Evolutionary conservation across 2,797 vertebrate species (phyloP).

Genomic region (Urophycis tenuis): DNA sequence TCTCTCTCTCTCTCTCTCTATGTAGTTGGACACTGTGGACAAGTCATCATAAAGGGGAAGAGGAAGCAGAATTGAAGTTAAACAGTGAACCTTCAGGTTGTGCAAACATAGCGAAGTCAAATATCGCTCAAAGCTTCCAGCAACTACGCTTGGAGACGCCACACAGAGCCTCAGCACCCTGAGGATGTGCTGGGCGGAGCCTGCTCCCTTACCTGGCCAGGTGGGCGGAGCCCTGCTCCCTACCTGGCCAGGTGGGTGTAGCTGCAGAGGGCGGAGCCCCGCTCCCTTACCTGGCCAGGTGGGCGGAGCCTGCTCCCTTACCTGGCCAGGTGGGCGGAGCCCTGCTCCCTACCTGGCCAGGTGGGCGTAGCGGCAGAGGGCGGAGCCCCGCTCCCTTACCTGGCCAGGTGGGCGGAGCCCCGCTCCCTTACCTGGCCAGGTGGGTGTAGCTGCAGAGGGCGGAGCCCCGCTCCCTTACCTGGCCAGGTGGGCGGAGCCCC

Average conservation of each 20-base stretch:
- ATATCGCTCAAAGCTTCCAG: no score
- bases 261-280: conserved; percentile 85
- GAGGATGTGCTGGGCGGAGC: no score
- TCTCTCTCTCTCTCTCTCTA: no score
- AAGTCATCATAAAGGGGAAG: no score
- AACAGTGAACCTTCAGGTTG: no score
- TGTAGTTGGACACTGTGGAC: no score
- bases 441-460: conserved; percentile 90
- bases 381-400: conserved; percentile 76
- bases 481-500: conserved; percentile 89
- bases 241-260: conserved; percentile 93
- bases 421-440: conserved; percentile 80
- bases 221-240: conserved; percentile 78
- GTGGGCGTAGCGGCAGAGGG: conserved; percentile 90
- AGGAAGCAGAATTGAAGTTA: no score
- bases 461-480: conserved; percentile 77
- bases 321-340: conserved; percentile 91
- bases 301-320: conserved; percentile 77
- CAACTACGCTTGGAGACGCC: no score
- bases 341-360: conserved; percentile 81
- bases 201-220: conserved; percentile 80
- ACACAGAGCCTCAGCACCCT: no score
- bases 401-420: conserved; percentile 90
- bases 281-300: conserved; percentile 82
- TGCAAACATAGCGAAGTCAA: no score